A percentile compares a stretch with the other conserved stretches of the same genome.
Evolutionary conservation across 2,113 vertebrate species (phyloP).

Genomic region (Scytalopus superciliaris): DNA sequence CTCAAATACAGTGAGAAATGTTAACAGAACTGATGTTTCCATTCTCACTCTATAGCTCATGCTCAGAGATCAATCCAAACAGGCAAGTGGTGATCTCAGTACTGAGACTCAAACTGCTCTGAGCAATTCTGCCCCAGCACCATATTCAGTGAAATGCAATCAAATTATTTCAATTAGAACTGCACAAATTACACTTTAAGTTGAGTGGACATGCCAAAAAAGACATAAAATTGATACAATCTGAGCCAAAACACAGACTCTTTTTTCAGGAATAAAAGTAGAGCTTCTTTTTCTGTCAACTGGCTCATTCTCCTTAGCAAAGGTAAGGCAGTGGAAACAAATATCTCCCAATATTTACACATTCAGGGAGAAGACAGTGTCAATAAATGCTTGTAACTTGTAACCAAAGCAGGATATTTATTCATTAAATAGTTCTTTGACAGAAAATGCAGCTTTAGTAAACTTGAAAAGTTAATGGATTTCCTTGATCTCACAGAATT

Average conservation of each 20-base stretch:
- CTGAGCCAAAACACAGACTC: background rate
- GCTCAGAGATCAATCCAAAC: background rate
- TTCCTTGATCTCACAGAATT: background rate
- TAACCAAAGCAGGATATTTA: background rate
- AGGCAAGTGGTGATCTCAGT: background rate
- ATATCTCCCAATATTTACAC: background rate
- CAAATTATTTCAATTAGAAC: background rate
- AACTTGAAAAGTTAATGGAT: background rate
- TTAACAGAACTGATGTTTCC: background rate
- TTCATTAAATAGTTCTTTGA: background rate
- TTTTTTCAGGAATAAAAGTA: background rate
- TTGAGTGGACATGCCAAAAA: background rate
- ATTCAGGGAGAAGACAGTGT: background rate
- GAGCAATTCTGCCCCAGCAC: background rate
- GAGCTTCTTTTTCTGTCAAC: background rate
- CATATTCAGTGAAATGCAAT: background rate
- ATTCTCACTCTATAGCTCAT: background rate
- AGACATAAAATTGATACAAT: background rate
- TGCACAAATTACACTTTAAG: background rate
- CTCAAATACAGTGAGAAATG: constrained; percentile 4
- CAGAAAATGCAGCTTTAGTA: background rate
- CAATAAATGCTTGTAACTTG: background rate
- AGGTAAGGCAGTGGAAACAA: background rate
- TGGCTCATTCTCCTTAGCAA: background rate
- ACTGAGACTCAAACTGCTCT: background rate